These are phyloP conservation scores for Myanophis thanlyinensis DNA, from an alignment of 2,113 vertebrate genomes.

Conservation along the genomic window DNA sequence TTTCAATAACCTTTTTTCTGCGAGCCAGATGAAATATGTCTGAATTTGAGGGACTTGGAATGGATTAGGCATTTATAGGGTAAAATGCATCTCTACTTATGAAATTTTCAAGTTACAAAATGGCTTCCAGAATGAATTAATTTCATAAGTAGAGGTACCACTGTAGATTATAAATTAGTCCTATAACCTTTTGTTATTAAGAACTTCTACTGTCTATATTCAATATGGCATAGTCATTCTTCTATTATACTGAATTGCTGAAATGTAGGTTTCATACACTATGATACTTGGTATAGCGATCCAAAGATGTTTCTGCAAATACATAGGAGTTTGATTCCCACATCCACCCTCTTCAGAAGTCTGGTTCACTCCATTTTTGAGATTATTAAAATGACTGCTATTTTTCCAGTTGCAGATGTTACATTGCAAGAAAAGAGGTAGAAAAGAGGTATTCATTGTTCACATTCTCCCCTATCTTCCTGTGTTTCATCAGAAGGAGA, in stretches of 20 bases:
- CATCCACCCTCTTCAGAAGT: background rate
- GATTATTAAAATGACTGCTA: background rate
- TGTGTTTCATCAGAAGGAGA: constrained; percentile 7
- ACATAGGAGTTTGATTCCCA: background rate
- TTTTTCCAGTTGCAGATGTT: constrained; percentile 5
- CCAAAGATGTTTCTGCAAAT: background rate
- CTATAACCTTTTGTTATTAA: background rate
- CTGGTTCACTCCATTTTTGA: background rate
- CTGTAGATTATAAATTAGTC: background rate
- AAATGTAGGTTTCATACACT: background rate
- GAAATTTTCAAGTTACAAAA: too few species aligned
- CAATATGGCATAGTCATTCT: background rate
- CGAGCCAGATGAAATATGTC: too few species aligned
- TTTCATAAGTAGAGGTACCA: too few species aligned
- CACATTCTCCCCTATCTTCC: background rate
- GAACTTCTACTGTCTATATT: background rate
- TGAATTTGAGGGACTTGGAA: too few species aligned
- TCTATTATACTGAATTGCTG: background rate
- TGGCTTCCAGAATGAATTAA: too few species aligned
- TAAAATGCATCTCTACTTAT: too few species aligned
- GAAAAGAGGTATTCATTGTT: background rate
- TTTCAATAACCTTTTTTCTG: too few species aligned
- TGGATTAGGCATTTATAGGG: too few species aligned
- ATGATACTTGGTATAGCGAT: background rate
- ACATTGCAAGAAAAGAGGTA: background rate